phyloP scores from a whole-genome alignment of 2,888 invertebrate species.

The Standfussiana lucernea region DNA sequence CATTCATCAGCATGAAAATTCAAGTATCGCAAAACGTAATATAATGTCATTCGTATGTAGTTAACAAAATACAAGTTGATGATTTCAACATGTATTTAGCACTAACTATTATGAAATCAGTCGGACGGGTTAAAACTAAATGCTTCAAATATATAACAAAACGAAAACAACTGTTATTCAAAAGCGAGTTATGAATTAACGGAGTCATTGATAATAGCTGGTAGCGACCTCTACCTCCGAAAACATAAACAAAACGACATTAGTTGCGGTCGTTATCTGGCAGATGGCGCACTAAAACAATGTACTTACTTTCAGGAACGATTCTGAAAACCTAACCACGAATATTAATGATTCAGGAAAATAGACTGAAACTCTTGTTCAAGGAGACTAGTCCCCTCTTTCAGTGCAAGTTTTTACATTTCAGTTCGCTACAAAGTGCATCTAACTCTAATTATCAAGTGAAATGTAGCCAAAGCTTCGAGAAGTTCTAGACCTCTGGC shows the following conservation, averaged over 20 bases:
- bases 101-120: neutral
- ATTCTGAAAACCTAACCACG: neutral
- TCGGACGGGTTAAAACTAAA: neutral
- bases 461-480: constrained; percentile 21
- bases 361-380: constrained; percentile 15
- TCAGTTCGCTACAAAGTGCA: constrained; percentile 15
- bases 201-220: constrained; percentile 14
- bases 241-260: constrained; percentile 31
- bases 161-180: constrained; percentile 13
- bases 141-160: neutral
- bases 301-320: constrained; percentile 2
- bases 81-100: neutral
- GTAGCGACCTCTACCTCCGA: constrained; percentile 53
- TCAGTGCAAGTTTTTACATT: constrained; percentile 16
- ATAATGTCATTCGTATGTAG: neutral
- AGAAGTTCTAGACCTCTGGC: constrained; percentile 27
- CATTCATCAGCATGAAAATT: neutral
- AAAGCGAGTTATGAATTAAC: constrained; percentile 18
- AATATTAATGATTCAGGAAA: constrained; percentile 13
- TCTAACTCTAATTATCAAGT: constrained; percentile 39
- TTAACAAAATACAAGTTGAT: neutral
- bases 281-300: constrained; percentile 56
- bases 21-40: neutral
- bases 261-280: constrained; percentile 19
- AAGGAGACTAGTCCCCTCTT: neutral